Evolutionary conservation across 2,797 vertebrate genomes (phyloP), one percentile per base, ranked within the genome.

Genomic region (Microctenopoma steveboyesi): DNA sequence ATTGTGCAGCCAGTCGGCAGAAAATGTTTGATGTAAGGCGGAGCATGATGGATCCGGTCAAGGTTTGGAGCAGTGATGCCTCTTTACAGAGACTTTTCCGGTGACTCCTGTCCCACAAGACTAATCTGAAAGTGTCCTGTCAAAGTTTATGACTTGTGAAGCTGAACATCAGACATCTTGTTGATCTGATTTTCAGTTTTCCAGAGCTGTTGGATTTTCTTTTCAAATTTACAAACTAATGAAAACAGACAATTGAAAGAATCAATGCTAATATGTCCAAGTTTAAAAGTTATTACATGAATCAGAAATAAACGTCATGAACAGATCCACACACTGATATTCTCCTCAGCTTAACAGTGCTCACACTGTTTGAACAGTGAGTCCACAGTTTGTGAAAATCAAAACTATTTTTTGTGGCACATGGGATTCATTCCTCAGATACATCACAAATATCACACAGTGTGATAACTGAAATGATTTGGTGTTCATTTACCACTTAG

Each of bases 1-100:
- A 96, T 95, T 96, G 95, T 96, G 94, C 93, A 94, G 95, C 94
- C 95, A 94, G 93, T 95, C 93, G 93, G 91, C 90, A 93, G 90
- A 94, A 90, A 83, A 86, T 88, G 93, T 96, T 96, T 96, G 95
- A 96, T 96, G 93, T 94, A 92, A 95, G 92, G 92, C 92, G 93
- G 86, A 92, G 91, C 93, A 65, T 80, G 92, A 93, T 93, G 91
- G 94, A 94, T 94, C 93, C 91, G 94, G 94, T 93, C 92, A 84
- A 89, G 90, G 92, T 91, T 88, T 87, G 91, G 75, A 84, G 76
- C 91, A 86, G 89, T 55, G 63, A 84, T 82, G 59, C 82, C 89
- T 89, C 92, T 54, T 66, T 18, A 39, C 42, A 66, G 40, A 70
- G 27, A 39, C 60, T 66, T 54, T 50, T 40, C 10, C 73, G 33